phyloP scores from a whole-genome alignment of 2,113 vertebrate species.

The Pygathrix nemaeus region DNA sequence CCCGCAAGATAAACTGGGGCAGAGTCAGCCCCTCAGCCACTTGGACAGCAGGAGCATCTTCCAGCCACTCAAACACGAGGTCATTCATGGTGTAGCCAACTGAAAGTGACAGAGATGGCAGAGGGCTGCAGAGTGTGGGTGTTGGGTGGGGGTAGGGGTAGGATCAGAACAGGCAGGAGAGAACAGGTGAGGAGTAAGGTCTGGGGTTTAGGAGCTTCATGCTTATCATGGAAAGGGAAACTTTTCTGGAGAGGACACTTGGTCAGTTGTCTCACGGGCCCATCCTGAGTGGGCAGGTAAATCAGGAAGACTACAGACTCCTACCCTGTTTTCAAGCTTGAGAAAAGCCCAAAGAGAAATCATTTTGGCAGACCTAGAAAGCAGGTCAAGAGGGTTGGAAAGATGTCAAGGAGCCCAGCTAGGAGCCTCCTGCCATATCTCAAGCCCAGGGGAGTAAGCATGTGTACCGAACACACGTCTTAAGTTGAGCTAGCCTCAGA shows the following conservation, averaged over 20 bases:
- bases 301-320: conserved; percentile 3
- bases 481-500: conserved; percentile 33
- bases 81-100: conserved; percentile 98
- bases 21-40: conserved; percentile 95
- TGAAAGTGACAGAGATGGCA: conserved; percentile 76
- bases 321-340: conserved; percentile 2
- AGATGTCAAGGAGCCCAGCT: conserved; percentile 64
- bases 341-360: conserved; percentile 22
- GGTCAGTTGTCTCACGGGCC: background rate
- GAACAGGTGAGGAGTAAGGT: background rate
- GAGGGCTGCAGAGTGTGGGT: conserved; percentile 15
- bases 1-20: conserved; percentile 94
- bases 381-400: conserved; percentile 45
- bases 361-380: conserved; percentile 44
- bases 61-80: conserved; percentile 94
- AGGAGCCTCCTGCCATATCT: conserved; percentile 41
- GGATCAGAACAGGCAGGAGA: conserved; percentile 17
- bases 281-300: conserved; percentile 5
- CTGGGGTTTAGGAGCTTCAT: background rate
- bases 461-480: conserved; percentile 51
- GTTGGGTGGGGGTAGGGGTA: background rate
- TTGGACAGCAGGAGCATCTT: conserved; percentile 91
- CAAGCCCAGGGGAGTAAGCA: conserved; percentile 56
- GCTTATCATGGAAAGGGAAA: conserved; percentile 33
- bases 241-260: background rate